Percentiles rank a stretch among this genome's conserved stretches.
These are phyloP conservation scores for Thalassarche chlororhynchos DNA, from an alignment of 2,113 vertebrate species.

Conservation along the genomic window DNA sequence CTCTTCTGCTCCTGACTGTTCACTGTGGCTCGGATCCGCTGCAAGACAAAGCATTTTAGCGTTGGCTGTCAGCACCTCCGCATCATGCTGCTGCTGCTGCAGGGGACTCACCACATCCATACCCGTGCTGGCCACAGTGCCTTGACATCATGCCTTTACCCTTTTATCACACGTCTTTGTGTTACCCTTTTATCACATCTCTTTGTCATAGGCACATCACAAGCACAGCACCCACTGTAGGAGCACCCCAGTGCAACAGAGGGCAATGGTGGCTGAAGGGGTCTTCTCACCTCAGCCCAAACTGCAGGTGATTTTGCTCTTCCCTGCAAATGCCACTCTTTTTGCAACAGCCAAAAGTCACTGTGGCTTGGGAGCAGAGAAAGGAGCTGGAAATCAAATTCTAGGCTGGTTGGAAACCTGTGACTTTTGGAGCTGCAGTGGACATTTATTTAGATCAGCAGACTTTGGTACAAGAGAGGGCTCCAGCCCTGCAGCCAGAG, in stretches of 20 bases:
- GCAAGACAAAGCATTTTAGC: neutral
- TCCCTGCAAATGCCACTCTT: neutral
- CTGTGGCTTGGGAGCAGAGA: neutral
- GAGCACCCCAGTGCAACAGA: neutral
- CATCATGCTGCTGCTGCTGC: neutral
- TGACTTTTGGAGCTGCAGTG: neutral
- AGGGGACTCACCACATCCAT: neutral
- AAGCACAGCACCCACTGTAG: neutral
- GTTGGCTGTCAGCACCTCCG: neutral
- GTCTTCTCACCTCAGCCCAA: neutral
- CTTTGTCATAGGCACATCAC: neutral
- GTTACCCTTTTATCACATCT: neutral
- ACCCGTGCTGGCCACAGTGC: neutral
- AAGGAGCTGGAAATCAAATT: neutral
- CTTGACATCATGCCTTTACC: neutral
- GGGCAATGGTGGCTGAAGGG: neutral
- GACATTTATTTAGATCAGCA: neutral
- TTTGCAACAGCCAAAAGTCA: neutral
- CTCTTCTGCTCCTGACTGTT: constrained; percentile 98
- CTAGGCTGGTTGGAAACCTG: neutral
- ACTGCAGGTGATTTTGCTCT: neutral
- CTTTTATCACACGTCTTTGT: neutral
- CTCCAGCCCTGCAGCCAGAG: neutral
- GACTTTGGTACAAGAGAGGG: neutral
- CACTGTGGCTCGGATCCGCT: constrained; percentile 94